These are phyloP conservation scores for Drusus annulatus DNA, from an alignment of 1,140 invertebrate species.

Conservation along the genomic window DNA sequence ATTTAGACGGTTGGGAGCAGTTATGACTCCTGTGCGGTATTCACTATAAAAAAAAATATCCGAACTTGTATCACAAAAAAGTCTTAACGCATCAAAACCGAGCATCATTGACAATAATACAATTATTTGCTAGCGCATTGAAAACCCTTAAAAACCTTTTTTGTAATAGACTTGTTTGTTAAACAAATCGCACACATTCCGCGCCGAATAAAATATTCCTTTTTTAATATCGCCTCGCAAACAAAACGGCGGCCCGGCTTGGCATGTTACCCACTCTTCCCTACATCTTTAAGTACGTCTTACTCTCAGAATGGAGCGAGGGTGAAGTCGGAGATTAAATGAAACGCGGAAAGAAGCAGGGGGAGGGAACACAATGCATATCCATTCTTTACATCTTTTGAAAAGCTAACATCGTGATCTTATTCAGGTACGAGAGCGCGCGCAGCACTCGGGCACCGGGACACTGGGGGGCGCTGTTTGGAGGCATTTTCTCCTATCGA, in stretches of 20 bases:
- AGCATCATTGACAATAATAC: too few relatives aligned
- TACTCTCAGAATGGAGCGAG: conserved; percentile 38
- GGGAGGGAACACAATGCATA: conserved; percentile 20
- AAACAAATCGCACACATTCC: background rate
- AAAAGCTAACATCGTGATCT: conserved; percentile 18
- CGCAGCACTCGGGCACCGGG: background rate
- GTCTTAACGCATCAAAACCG: too few relatives aligned
- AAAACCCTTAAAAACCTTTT: background rate
- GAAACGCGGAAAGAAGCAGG: conserved; percentile 26
- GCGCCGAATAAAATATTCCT: conserved; percentile 9
- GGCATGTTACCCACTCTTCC: conserved; percentile 49
- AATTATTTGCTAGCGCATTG: too few relatives aligned
- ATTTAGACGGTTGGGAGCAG: too few relatives aligned
- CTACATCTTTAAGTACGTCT: conserved; percentile 42
- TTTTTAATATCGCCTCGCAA: conserved; percentile 2
- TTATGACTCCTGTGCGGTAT: too few relatives aligned
- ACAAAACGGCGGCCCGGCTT: conserved; percentile 28
- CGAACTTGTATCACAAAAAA: too few relatives aligned
- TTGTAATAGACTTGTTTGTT: background rate
- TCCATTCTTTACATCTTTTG: conserved; percentile 12
- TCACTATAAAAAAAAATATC: too few relatives aligned
- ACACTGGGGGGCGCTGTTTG: background rate
- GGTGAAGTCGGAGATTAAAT: conserved; percentile 43
- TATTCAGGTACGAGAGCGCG: background rate
- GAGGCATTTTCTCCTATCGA: background rate